Evolutionary conservation across 2,888 invertebrate genomes (phyloP).

Genomic region (Cheilosia pagana): DNA sequence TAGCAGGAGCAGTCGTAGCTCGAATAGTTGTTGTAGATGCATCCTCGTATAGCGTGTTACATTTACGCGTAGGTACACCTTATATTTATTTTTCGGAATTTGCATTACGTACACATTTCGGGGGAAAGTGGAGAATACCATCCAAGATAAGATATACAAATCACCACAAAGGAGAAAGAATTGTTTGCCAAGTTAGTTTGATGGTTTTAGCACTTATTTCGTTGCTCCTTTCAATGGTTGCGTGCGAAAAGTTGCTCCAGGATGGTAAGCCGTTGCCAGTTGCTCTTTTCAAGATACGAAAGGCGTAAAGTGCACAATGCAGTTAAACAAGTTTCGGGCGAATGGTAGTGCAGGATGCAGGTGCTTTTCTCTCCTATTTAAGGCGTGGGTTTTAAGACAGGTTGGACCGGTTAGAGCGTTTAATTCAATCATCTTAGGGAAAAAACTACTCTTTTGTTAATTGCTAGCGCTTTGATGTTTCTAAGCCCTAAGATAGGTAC

Average conservation of each 20-base stretch:
- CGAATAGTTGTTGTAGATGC: neutral
- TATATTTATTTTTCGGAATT: neutral
- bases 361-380: too few relatives aligned
- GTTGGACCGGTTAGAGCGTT: too few relatives aligned
- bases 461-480: too few relatives aligned
- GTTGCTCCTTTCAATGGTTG: constrained; percentile 60
- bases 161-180: constrained; percentile 64
- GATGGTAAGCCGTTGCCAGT: neutral
- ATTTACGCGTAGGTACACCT: constrained; percentile 4
- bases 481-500: too few relatives aligned
- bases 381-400: too few relatives aligned
- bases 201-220: constrained; percentile 65
- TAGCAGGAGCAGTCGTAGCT: constrained; percentile 21
- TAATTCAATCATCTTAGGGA: too few relatives aligned
- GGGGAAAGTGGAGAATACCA: neutral
- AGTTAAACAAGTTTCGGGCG: constrained; percentile 31
- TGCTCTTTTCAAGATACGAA: constrained; percentile 4
- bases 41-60: constrained; percentile 4
- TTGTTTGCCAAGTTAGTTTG: constrained; percentile 70
- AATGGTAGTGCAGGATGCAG: constrained; percentile 9
- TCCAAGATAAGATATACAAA: constrained; percentile 61
- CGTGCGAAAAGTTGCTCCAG: constrained; percentile 54
- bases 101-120: constrained; percentile 24
- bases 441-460: too few relatives aligned
- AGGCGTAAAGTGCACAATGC: constrained; percentile 21